phyloP scores from a whole-genome alignment of 2,797 vertebrate genomes.

The Thripadectes ignobilis region DNA sequence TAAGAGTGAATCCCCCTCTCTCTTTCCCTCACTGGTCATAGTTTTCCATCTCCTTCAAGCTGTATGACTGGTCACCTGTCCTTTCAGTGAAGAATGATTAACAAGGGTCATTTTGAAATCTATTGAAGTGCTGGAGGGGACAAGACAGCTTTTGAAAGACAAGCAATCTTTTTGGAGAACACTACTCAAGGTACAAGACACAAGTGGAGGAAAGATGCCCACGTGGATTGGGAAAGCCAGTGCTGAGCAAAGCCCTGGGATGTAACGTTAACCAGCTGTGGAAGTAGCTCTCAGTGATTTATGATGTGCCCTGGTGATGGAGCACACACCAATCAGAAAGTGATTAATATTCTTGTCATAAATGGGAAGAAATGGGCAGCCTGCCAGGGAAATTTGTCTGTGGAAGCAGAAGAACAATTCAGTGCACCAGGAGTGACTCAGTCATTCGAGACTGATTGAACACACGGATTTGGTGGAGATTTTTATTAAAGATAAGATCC shows the following conservation, averaged over 20 bases:
- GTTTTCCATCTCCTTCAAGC: not conserved
- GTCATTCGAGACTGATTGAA: not conserved
- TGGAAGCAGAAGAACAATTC: not conserved
- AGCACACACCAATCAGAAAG: not conserved
- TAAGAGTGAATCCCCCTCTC: not conserved
- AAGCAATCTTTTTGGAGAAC: not conserved
- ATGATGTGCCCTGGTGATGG: not conserved
- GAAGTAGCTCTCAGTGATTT: not conserved
- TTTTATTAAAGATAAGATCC: not conserved
- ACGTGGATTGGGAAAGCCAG: not conserved
- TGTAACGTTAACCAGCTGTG: not conserved
- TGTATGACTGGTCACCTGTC: not conserved
- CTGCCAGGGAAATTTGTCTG: not conserved
- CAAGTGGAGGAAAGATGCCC: not conserved
- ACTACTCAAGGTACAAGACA: not conserved
- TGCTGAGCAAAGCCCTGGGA: not conserved
- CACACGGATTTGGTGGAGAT: not conserved
- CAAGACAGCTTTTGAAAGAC: not conserved
- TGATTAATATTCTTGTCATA: constrained; percentile 43
- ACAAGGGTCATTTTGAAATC: not conserved
- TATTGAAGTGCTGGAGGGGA: not conserved
- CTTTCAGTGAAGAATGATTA: not conserved
- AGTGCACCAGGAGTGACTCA: not conserved
- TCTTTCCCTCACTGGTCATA: not conserved
- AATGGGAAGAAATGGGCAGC: not conserved